Evolutionary conservation across 2,888 invertebrate species (phyloP), one percentile per base, ranked within the genome.

Genomic region (Polylopha cassiicola): DNA sequence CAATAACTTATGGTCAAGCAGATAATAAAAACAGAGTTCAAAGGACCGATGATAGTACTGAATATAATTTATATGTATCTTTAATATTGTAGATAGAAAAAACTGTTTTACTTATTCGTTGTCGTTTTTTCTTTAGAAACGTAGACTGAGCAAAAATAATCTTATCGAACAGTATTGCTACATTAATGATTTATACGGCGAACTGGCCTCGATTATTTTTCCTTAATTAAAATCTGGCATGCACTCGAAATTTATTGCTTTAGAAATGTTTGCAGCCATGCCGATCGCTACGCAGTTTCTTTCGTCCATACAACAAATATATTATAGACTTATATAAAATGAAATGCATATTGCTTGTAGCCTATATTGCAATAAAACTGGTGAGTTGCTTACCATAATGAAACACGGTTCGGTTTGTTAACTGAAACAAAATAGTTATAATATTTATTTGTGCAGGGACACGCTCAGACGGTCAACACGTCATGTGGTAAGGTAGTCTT

Each of bases 241-340:
- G 45, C 46, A 37, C 48, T 44, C 45, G 36, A 16, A 43, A 53
- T 73, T 74, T 65, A 70, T 67, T 65, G 59, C 55, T 46, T 44
- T 58, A 52, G 48, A 57, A 69, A 67, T 53, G 56, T 61, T 54
- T 57, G 44, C 44, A 49, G 36, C 46, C 37, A 54, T 56, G 55
- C 44, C 48, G 57, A 59, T 59, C 58, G 63, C 50, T 55, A 62
- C 61, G 59, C 50, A 47, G 51, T 58, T 59, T 55, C 60, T 56
- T 50, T 50, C 46, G 44, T 46, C 48, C 43, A 52, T 50, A 57
- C 58, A 57, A 57, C 53, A 55, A 21, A 47, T 47, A 43, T 46
- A 57, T 59, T 62, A 49, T 61, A 55, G 59, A 43, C 43, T 56
- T 49, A 71, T n/a, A n/a, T 75, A 75, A 73, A 67, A 78, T 81